phyloP scores from a whole-genome alignment of 2,888 invertebrate genomes.

The Drosophila colorata region DNA sequence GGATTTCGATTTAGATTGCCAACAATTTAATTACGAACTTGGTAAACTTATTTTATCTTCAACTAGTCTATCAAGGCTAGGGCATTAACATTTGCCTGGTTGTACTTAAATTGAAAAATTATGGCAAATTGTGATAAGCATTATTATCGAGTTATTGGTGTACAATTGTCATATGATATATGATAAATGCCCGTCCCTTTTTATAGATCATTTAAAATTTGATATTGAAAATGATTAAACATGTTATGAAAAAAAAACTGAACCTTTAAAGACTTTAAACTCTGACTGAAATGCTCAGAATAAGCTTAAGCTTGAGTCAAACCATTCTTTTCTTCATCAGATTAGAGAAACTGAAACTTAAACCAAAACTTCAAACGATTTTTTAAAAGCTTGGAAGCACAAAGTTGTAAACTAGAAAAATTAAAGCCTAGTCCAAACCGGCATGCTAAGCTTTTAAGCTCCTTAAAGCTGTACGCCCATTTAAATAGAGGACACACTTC shows the following conservation, averaged over 20 bases:
- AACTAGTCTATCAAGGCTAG: constrained; percentile 28
- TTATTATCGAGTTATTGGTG: constrained; percentile 32
- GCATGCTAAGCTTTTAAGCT: not conserved
- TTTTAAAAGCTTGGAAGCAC: too few species aligned
- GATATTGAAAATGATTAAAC: not conserved
- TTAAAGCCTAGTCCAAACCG: too few species aligned
- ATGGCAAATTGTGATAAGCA: constrained; percentile 23
- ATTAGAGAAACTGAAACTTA: too few species aligned
- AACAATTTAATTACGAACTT: constrained; percentile 13
- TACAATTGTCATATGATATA: constrained; percentile 4
- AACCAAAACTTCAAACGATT: too few species aligned
- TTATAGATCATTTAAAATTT: constrained; percentile 12
- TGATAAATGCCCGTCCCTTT: not conserved
- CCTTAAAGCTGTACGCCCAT: not conserved
- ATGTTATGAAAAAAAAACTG: not conserved
- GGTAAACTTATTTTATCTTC: constrained; percentile 1
- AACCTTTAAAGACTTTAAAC: too few species aligned
- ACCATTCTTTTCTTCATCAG: too few species aligned
- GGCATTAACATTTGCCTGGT: constrained; percentile 11
- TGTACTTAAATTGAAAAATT: constrained; percentile 7
- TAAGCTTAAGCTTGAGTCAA: too few species aligned
- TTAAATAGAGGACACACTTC: not conserved
- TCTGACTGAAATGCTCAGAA: too few species aligned
- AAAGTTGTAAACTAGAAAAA: too few species aligned
- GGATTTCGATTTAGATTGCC: constrained; percentile 28